phyloP scores from a whole-genome alignment of 2,888 invertebrate species.

The Crocallis elinguaria region DNA sequence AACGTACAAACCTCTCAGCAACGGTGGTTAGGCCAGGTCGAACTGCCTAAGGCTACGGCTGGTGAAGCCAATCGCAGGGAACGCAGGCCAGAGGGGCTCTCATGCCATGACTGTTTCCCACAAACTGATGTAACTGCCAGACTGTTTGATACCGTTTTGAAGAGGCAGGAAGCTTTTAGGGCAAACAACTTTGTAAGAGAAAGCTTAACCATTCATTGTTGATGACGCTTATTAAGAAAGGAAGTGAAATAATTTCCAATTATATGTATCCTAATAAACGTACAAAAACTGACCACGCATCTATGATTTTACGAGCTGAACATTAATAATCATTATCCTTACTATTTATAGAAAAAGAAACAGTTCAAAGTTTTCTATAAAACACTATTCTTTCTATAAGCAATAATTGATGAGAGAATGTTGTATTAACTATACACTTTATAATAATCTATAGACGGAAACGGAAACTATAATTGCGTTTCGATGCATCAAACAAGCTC shows the following conservation, averaged over 20 bases:
- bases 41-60: slow-evolving; percentile 62
- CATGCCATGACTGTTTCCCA: slow-evolving; percentile 70
- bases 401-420: neutral
- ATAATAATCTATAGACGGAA: slow-evolving; percentile 31
- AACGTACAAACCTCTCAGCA: slow-evolving; percentile 44
- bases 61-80: slow-evolving; percentile 66
- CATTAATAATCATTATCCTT: neutral
- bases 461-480: slow-evolving; percentile 39
- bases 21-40: slow-evolving; percentile 66
- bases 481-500: slow-evolving; percentile 29
- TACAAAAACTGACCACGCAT: no score
- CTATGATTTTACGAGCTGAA: neutral
- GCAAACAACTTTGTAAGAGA: neutral
- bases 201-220: no score
- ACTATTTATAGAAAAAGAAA: no score
- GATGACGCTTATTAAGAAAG: no score
- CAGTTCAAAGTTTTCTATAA: neutral
- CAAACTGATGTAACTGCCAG: slow-evolving; percentile 57
- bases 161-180: slow-evolving; percentile 32
- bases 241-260: no score
- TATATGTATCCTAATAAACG: no score
- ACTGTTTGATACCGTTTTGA: slow-evolving; percentile 51
- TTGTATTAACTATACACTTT: neutral
- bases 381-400: neutral
- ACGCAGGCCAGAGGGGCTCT: slow-evolving; percentile 70